Conservation (phyloP, 2,888 invertebrate genomes). For the Camponotus fellah region DNA sequence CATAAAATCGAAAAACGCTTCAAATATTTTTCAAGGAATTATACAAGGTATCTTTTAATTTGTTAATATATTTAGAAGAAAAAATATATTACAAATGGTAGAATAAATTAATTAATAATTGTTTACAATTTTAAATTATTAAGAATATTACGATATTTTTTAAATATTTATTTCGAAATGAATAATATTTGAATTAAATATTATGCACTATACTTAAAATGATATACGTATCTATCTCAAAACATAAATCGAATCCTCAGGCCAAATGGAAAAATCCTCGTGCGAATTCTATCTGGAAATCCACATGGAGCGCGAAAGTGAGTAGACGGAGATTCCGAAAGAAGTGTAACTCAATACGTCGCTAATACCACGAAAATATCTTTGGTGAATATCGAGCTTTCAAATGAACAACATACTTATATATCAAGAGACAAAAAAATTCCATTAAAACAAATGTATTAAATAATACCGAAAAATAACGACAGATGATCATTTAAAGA, state of each 20-base stretch:
- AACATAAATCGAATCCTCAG: slow-evolving; percentile 65
- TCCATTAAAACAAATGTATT: slow-evolving; percentile 13
- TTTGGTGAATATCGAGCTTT: slow-evolving; percentile 52
- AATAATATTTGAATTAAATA: neutral
- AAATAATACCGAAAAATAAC: neutral
- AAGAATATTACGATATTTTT: neutral
- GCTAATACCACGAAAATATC: slow-evolving; percentile 65
- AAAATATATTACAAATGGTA: neutral
- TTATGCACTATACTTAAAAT: neutral
- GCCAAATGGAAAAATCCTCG: slow-evolving; percentile 77
- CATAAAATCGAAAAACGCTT: neutral
- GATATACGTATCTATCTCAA: slow-evolving; percentile 27
- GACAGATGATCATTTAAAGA: neutral
- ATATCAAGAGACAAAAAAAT: slow-evolving; percentile 1
- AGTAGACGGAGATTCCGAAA: slow-evolving; percentile 57
- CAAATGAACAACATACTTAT: neutral
- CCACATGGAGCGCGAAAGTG: slow-evolving; percentile 67
- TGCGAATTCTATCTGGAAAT: slow-evolving; percentile 80
- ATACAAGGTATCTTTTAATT: neutral
- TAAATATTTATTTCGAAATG: neutral
- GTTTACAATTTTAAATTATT: neutral
- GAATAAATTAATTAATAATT: neutral
- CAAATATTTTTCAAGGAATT: neutral
- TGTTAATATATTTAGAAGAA: too few species aligned
- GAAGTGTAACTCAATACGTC: slow-evolving; percentile 67